Conservation (phyloP, 2,113 vertebrate genomes). For the Calyptomena viridis region DNA sequence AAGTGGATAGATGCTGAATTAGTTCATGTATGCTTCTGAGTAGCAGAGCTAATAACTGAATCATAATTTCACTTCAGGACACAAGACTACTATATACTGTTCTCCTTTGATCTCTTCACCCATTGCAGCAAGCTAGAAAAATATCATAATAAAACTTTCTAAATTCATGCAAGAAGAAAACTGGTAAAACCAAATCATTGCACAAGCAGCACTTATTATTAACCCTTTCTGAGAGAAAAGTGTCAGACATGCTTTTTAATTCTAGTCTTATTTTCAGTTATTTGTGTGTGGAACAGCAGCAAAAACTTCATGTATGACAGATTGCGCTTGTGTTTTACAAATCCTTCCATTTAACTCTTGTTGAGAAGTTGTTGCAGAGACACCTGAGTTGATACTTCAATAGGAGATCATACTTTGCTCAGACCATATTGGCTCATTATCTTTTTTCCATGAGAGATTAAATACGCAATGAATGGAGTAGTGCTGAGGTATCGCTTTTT, state of each 20-base stretch:
- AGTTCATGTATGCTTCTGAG: conserved; percentile 64
- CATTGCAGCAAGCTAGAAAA: conserved; percentile 12
- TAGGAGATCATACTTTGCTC: neutral
- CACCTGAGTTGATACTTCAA: neutral
- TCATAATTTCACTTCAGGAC: conserved; percentile 71
- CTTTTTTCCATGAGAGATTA: neutral
- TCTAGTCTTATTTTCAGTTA: neutral
- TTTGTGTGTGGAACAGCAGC: neutral
- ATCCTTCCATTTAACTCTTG: neutral
- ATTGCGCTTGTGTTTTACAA: neutral
- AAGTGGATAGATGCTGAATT: conserved; percentile 58
- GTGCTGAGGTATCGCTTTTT: neutral
- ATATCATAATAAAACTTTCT: conserved; percentile 15
- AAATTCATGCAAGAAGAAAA: neutral
- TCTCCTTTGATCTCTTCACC: conserved; percentile 65
- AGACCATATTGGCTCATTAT: neutral
- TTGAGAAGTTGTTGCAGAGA: neutral
- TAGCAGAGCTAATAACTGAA: conserved; percentile 73
- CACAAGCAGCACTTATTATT: neutral
- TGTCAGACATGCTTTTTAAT: neutral
- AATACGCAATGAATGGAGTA: accelerated
- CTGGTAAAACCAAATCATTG: neutral
- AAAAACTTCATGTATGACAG: neutral
- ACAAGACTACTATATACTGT: conserved; percentile 47
- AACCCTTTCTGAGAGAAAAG: neutral